Evolutionary conservation across 2,797 vertebrate genomes (phyloP).

Genomic region (Tamandua tetradactyla): DNA sequence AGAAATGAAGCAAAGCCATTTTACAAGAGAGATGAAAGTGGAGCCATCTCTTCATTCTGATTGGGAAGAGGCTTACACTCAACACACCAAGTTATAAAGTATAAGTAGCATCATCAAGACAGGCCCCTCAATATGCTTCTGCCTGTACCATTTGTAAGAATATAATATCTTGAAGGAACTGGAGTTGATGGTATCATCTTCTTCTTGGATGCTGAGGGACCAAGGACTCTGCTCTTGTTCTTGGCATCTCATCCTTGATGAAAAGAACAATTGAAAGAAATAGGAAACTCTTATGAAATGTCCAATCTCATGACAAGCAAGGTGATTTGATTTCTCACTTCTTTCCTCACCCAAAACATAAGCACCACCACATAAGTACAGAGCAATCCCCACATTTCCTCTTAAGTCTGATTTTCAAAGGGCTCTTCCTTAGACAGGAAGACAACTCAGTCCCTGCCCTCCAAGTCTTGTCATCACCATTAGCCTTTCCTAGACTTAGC

Average conservation of each 20-base stretch:
- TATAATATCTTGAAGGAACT: background rate
- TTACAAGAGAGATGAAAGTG: too few relatives aligned
- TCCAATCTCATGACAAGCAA: background rate
- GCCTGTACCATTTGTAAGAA: background rate
- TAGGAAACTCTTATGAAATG: background rate
- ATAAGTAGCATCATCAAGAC: background rate
- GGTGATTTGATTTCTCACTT: background rate
- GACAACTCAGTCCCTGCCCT: background rate
- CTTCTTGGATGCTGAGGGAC: background rate
- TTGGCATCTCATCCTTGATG: conserved; percentile 36
- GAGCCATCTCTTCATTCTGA: too few relatives aligned
- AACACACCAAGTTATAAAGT: too few relatives aligned
- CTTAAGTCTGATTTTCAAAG: background rate
- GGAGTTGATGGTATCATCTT: background rate
- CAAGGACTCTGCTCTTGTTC: background rate
- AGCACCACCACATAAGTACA: background rate
- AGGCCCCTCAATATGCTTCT: background rate
- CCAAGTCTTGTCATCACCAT: background rate
- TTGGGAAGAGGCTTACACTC: too few relatives aligned
- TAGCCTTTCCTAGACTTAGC: background rate
- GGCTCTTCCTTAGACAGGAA: background rate
- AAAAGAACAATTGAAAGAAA: background rate
- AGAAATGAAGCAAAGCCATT: too few relatives aligned
- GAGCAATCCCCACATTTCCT: background rate
- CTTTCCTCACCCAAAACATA: background rate